Percentiles rank a stretch among this genome's conserved stretches.
These are phyloP conservation scores for Chelon auratus DNA, from an alignment of 2,797 vertebrate species.

Conservation along the genomic window DNA sequence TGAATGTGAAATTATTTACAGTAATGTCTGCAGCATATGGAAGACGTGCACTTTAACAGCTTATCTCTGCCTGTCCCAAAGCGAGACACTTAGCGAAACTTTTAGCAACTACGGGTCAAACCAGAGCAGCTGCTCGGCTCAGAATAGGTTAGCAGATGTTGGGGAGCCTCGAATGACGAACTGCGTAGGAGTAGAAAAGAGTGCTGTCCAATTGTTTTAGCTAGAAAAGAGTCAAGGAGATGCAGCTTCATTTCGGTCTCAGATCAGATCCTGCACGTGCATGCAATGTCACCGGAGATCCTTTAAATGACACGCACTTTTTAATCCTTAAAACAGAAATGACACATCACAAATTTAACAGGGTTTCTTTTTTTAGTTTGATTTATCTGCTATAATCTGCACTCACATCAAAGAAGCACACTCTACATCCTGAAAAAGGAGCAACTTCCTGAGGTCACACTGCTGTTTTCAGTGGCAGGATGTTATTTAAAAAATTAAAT, in stretches of 20 bases:
- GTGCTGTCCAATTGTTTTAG: slow-evolving; percentile 42
- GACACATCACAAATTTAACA: slow-evolving; percentile 15
- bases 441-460: slow-evolving; percentile 23
- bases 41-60: slow-evolving; percentile 27
- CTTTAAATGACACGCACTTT: slow-evolving; percentile 13
- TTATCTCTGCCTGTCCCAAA: slow-evolving; percentile 40
- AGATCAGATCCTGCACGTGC: slow-evolving; percentile 8
- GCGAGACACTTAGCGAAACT: slow-evolving; percentile 36
- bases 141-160: slow-evolving; percentile 68
- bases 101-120: slow-evolving; percentile 43
- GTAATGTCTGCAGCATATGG: slow-evolving; percentile 51
- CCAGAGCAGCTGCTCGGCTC: slow-evolving; percentile 50
- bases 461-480: slow-evolving; percentile 16
- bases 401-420: slow-evolving; percentile 13
- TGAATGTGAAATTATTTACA: slow-evolving; percentile 56
- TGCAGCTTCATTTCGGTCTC: slow-evolving; percentile 27
- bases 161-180: slow-evolving; percentile 34
- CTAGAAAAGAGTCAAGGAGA: slow-evolving; percentile 6
- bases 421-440: slow-evolving; percentile 36
- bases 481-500: slow-evolving; percentile 38
- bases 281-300: background rate
- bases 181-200: slow-evolving; percentile 42
- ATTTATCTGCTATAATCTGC: slow-evolving; percentile 10
- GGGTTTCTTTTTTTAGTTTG: slow-evolving; percentile 7
- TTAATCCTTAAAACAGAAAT: background rate